Conservation (phyloP, 35 echinoderm and acorn worm species). For the Ophiothrix spiculata region DNA sequence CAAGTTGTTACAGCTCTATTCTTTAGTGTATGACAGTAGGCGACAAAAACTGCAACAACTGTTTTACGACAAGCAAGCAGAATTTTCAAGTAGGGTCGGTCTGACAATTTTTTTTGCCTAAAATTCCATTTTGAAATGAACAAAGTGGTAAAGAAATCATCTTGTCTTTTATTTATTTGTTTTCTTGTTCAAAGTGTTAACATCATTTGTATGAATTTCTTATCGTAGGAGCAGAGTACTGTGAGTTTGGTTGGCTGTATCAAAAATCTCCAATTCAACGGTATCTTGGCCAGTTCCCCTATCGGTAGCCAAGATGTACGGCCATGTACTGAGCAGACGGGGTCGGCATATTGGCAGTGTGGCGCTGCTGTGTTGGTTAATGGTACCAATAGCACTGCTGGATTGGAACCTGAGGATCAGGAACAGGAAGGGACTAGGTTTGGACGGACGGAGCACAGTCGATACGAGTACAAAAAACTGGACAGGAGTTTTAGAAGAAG, state of each 20-base stretch:
- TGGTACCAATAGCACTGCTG: not conserved
- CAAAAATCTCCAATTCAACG: not conserved
- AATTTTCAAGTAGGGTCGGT: too few species aligned
- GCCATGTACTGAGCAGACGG: not conserved
- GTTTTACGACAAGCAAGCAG: too few species aligned
- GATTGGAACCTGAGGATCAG: not conserved
- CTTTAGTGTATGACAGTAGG: too few species aligned
- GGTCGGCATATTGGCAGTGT: not conserved
- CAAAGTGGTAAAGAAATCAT: too few species aligned
- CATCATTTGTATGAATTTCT: not conserved
- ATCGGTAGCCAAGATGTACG: not conserved
- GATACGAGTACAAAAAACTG: not conserved
- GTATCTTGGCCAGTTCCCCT: not conserved
- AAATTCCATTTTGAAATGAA: too few species aligned
- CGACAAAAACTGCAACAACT: too few species aligned
- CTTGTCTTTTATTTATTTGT: too few species aligned
- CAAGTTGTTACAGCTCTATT: too few species aligned
- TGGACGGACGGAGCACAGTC: not conserved
- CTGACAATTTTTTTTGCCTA: too few species aligned
- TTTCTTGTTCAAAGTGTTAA: not conserved
- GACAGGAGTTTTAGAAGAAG: not conserved
- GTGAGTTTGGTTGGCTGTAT: conserved; percentile 4
- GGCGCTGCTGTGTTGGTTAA: not conserved
- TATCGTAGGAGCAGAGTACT: not conserved
- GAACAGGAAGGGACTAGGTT: not conserved